A percentile compares a stretch with the other conserved stretches of the same genome.
These are phyloP conservation scores for Paramisgurnus dabryanus DNA, from an alignment of 2,113 vertebrate genomes.

Conservation along the genomic window DNA sequence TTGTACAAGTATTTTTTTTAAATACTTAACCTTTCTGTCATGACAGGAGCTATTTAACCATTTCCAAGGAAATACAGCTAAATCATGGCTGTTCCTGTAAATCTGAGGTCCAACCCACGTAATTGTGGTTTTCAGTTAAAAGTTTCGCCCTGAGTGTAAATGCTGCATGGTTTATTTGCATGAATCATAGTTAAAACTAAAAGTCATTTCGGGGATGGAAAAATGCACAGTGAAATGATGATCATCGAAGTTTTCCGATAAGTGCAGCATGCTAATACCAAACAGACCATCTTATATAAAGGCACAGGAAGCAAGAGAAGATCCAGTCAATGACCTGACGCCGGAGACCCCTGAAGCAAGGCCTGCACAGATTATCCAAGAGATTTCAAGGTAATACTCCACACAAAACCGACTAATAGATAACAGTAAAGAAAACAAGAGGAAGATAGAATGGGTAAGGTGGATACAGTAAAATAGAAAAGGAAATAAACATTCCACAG, in stretches of 20 bases:
- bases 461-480: slow-evolving; percentile 7
- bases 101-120: background rate
- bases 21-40: background rate
- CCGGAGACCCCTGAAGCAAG: slow-evolving; percentile 30
- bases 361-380: background rate
- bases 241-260: background rate
- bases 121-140: background rate
- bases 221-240: background rate
- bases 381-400: background rate
- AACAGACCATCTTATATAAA: slow-evolving; percentile 37
- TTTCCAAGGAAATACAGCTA: background rate
- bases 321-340: slow-evolving; percentile 12
- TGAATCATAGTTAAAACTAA: background rate
- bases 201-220: slow-evolving; percentile 9
- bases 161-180: background rate
- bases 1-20: too few species aligned
- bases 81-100: background rate
- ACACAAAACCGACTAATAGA: background rate
- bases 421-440: slow-evolving; percentile 7
- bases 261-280: slow-evolving; percentile 34
- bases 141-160: background rate
- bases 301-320: slow-evolving; percentile 13
- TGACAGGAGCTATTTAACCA: background rate
- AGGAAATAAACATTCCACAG: slow-evolving; percentile 5
- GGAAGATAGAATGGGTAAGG: background rate